Conservation (phyloP, 1,140 invertebrate genomes). For the Cydia pomonella region DNA sequence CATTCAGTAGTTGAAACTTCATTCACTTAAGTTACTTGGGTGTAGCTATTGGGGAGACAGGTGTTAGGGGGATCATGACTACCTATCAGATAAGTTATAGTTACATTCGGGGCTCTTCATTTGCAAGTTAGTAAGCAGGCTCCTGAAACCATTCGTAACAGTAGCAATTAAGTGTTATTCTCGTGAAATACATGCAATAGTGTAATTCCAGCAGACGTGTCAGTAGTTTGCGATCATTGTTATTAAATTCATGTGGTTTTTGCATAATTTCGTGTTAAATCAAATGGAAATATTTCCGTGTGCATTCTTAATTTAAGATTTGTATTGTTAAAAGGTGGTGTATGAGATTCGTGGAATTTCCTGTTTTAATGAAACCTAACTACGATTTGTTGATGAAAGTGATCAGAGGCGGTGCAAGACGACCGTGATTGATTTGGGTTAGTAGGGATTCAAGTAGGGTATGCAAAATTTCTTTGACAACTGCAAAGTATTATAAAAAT, state of each 20-base stretch:
- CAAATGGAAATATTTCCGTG: slow-evolving; percentile 42
- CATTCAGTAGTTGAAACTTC: slow-evolving; percentile 37
- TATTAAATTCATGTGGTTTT: slow-evolving; percentile 44
- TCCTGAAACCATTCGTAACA: slow-evolving; percentile 39
- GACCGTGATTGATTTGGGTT: slow-evolving; percentile 71
- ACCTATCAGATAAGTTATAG: slow-evolving; percentile 26
- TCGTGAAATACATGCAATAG: slow-evolving; percentile 66
- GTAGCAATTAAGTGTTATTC: slow-evolving; percentile 43
- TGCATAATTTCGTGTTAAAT: slow-evolving; percentile 45
- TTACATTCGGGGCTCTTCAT: slow-evolving; percentile 30
- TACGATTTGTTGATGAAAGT: slow-evolving; percentile 65
- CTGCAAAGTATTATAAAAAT: slow-evolving; percentile 42
- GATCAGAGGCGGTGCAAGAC: slow-evolving; percentile 72
- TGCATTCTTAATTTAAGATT: slow-evolving; percentile 43
- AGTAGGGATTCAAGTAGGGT: slow-evolving; percentile 66
- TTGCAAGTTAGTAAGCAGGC: slow-evolving; percentile 34
- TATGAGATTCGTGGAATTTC: slow-evolving; percentile 78
- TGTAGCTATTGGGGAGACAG: slow-evolving; percentile 17
- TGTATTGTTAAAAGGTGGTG: slow-evolving; percentile 44
- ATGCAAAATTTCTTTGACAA: slow-evolving; percentile 67
- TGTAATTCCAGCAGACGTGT: slow-evolving; percentile 62
- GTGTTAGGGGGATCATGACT: slow-evolving; percentile 15
- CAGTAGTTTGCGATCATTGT: slow-evolving; percentile 56
- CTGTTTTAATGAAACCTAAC: slow-evolving; percentile 67
- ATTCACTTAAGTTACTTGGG: slow-evolving; percentile 18